Evolutionary conservation across 2,797 vertebrate genomes (phyloP).

Genomic region (Poecilia gillii): DNA sequence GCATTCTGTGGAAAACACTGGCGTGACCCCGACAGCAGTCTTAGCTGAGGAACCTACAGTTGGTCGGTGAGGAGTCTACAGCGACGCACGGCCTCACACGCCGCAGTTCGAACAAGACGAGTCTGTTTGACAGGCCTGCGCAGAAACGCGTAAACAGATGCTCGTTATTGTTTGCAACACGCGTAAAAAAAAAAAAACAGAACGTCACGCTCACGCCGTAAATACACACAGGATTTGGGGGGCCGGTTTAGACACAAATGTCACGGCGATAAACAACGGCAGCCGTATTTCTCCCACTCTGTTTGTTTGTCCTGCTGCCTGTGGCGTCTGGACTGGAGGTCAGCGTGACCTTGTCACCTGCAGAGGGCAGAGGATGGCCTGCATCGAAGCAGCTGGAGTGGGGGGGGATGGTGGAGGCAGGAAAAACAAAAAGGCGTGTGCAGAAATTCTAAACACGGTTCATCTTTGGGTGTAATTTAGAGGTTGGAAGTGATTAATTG

Average conservation of each 20-base stretch:
- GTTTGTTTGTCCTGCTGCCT: background rate
- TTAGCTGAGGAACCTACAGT: slow-evolving; percentile 37
- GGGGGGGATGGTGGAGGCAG: background rate
- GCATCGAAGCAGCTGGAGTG: background rate
- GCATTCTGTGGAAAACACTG: slow-evolving; percentile 59
- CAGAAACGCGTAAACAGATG: slow-evolving; percentile 11
- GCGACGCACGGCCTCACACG: slow-evolving; percentile 10
- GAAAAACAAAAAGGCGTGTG: slow-evolving; percentile 7
- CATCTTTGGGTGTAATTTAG: slow-evolving; percentile 12
- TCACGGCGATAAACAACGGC: background rate
- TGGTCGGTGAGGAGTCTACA: slow-evolving; percentile 32
- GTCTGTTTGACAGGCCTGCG: slow-evolving; percentile 8
- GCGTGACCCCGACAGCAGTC: slow-evolving; percentile 51
- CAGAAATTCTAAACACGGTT: slow-evolving; percentile 16
- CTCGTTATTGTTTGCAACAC: background rate
- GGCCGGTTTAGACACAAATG: background rate
- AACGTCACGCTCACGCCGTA: background rate
- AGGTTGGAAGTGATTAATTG: slow-evolving; percentile 7
- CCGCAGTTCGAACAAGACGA: slow-evolving; percentile 20
- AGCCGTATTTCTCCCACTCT: background rate
- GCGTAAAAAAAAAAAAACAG: background rate
- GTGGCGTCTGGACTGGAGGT: slow-evolving; percentile 39
- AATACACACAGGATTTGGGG: background rate
- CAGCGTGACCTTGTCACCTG: slow-evolving; percentile 63
- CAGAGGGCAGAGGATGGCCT: slow-evolving; percentile 44